phyloP scores from a whole-genome alignment of 2,888 invertebrate genomes.

The Nemurella pictetii region DNA sequence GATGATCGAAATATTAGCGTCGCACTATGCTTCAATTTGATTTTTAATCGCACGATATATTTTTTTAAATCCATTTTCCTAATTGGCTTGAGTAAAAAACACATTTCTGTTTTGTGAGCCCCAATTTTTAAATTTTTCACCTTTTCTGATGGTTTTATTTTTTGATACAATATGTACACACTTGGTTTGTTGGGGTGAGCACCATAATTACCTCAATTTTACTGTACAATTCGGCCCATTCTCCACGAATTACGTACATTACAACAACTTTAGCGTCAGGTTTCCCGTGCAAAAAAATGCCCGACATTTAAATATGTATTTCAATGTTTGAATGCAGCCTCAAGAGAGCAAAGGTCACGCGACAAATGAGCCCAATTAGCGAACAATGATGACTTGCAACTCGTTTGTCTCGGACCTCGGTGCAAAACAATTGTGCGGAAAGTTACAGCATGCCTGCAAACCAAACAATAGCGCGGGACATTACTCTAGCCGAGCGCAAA shows the following conservation, averaged over 20 bases:
- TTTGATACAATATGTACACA: too few species aligned
- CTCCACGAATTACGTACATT: background rate
- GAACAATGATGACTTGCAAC: background rate
- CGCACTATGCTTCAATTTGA: too few species aligned
- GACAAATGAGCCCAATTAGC: background rate
- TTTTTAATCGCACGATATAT: too few species aligned
- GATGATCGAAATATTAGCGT: too few species aligned
- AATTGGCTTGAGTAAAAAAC: too few species aligned
- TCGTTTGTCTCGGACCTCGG: background rate
- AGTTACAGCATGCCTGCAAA: background rate
- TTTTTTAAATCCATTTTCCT: too few species aligned
- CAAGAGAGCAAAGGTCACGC: background rate
- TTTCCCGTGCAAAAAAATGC: background rate
- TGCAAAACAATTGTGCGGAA: background rate
- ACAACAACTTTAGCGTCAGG: background rate
- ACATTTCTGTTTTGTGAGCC: too few species aligned
- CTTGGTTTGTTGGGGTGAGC: too few species aligned
- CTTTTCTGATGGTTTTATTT: too few species aligned
- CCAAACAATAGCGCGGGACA: background rate
- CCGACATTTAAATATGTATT: background rate
- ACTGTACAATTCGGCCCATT: too few species aligned
- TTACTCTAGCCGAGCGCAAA: background rate
- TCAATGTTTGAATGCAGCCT: background rate
- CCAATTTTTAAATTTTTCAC: too few species aligned
- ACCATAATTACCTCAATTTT: too few species aligned